Evolutionary conservation across 2,888 invertebrate species (phyloP), one percentile per base, ranked within the genome.

Genomic region (Erebia palarica): DNA sequence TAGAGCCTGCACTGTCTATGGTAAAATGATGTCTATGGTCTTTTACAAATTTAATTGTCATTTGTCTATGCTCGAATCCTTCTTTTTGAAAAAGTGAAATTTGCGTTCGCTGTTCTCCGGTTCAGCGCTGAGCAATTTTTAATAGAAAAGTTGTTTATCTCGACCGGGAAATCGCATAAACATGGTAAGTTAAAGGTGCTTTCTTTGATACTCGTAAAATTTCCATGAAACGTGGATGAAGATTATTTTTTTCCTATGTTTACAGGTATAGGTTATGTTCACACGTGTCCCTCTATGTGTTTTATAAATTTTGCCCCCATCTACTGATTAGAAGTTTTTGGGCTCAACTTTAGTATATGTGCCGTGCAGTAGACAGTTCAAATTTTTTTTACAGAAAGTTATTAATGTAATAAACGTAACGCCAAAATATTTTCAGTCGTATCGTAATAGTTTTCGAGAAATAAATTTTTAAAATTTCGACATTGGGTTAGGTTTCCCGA

Each of bases 101-200:
- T 79, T 85, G 75, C 82, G 82, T 81, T 81, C 82, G 88, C 86
- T 84, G 91, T 89, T 82, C 87, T 90, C 96, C 96, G 97, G 97
- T 97, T 97, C 97, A 97, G 97, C 97, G 97, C 97, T 97, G 96
- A 94, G 96, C 96, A 95, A 95, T 95, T 95, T 94, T 85, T 85
- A 72, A 76, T 78, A 81, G 81, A 84, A 86, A 94, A 95, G 94
- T 95, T 95, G 96, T 96, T 96, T 96, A 97, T 88, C 97, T 97
- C 97, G 97, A 96, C 97, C 97, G 96, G 95, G 89, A 93, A 94
- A 88, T 85, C 85, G 84, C 86, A 88, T 79, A 78, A 94, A 89
- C 83, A 95, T 96, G 95, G 95, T 95, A 90, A 93, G 86, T 79
- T 71, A 75, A 51, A 2, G 16, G 0, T 72, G 27, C 3, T 68